phyloP scores from a whole-genome alignment of 2,888 invertebrate species.

The Zhuqinia jingwanae region DNA sequence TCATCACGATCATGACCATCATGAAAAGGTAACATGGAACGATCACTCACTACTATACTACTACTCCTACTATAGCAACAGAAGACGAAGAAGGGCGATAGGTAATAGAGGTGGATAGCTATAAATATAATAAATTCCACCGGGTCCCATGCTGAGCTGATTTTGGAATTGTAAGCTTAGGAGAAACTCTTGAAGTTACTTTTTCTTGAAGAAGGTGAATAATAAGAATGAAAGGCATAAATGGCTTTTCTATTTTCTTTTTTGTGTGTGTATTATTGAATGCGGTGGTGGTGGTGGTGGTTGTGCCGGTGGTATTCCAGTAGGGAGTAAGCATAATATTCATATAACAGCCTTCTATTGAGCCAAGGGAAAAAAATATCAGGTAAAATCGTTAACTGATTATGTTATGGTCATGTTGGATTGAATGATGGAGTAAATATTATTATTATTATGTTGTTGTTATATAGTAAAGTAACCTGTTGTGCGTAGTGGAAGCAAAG shows the following conservation, averaged over 20 bases:
- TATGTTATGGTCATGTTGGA: not conserved
- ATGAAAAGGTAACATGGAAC: not conserved
- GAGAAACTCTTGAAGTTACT: conserved; percentile 15
- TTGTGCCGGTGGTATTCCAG: no score
- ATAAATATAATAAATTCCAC: conserved; percentile 25
- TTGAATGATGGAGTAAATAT: no score
- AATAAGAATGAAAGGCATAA: not conserved
- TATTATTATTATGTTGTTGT: conserved; percentile 1
- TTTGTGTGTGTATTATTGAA: no score
- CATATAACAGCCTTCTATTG: no score
- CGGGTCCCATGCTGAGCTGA: conserved; percentile 12
- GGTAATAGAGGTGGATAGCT: not conserved
- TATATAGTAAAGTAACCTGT: conserved; percentile 2
- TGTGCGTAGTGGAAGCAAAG: conserved; percentile 15
- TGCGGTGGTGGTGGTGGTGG: no score
- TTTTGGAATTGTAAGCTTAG: no score
- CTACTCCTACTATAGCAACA: not conserved
- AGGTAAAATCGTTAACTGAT: conserved; percentile 7
- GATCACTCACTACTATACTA: not conserved
- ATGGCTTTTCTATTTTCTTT: not conserved
- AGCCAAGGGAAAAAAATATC: not conserved
- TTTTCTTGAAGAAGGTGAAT: not conserved
- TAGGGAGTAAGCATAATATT: no score
- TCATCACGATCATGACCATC: not conserved
- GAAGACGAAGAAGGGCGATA: not conserved